These are phyloP conservation scores for Prionailurus bengalensis DNA, from an alignment of 2,113 vertebrate genomes.

Conservation along the genomic window DNA sequence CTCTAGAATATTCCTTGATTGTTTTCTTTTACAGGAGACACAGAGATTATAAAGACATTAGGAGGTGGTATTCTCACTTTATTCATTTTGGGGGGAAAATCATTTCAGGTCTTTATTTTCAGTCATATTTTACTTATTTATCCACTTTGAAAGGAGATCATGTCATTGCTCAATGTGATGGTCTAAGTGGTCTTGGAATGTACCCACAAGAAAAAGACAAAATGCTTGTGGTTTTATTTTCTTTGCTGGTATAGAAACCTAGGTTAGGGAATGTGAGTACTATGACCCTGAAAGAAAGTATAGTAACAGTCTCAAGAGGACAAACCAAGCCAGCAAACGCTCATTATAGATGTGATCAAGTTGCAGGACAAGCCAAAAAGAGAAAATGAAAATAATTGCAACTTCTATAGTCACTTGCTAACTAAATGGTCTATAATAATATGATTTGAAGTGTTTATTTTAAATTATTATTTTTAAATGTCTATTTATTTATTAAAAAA, in stretches of 20 bases:
- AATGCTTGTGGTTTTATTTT: neutral
- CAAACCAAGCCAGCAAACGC: neutral
- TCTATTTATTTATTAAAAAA: too few relatives aligned
- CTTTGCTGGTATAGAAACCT: neutral
- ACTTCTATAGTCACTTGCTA: neutral
- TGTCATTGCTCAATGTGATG: neutral
- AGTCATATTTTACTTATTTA: neutral
- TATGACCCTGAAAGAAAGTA: neutral
- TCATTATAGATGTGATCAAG: neutral
- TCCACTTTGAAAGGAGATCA: slow-evolving; percentile 12
- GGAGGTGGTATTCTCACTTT: neutral
- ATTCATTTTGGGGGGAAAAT: neutral
- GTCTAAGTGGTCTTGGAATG: neutral
- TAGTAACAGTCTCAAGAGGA: neutral
- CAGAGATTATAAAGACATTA: neutral
- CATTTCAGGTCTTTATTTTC: neutral
- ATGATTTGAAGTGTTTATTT: slow-evolving; percentile 29
- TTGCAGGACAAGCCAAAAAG: neutral
- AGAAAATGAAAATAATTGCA: slow-evolving; percentile 38
- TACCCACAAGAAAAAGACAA: neutral
- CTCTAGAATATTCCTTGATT: slow-evolving; percentile 9
- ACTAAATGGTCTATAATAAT: slow-evolving; percentile 2
- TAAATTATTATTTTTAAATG: neutral
- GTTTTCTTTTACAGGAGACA: slow-evolving; percentile 16
- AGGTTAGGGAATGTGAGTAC: neutral